Conservation (phyloP, 2,888 invertebrate genomes). For the Agriotes lineatus region DNA sequence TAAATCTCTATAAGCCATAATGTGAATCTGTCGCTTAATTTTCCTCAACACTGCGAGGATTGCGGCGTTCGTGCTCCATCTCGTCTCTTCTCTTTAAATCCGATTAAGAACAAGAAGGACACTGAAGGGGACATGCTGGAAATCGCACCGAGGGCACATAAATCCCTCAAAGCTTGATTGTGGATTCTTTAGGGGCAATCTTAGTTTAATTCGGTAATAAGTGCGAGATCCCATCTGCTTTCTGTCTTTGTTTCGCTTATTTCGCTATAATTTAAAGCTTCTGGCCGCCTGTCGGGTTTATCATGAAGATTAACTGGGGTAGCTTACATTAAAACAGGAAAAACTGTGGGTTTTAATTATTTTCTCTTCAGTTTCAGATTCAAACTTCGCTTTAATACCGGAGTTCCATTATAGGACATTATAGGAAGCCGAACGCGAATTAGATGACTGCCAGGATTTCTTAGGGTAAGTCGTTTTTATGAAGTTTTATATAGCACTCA, state of each 20-base stretch:
- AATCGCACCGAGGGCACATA: not conserved
- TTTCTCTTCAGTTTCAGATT: not conserved
- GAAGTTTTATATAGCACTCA: too few relatives aligned
- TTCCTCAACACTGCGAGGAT: slow-evolving; percentile 2
- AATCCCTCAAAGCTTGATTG: slow-evolving; percentile 21
- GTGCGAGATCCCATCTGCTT: slow-evolving; percentile 12
- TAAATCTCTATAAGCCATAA: slow-evolving; percentile 25
- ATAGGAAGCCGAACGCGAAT: too few relatives aligned
- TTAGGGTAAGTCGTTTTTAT: too few relatives aligned
- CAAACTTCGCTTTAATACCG: too few relatives aligned
- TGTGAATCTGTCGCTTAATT: slow-evolving; percentile 21
- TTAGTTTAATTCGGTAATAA: slow-evolving; percentile 25
- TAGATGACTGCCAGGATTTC: too few relatives aligned
- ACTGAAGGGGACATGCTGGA: not conserved
- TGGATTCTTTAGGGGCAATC: slow-evolving; percentile 20
- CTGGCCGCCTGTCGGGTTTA: not conserved
- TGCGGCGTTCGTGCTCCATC: slow-evolving; percentile 1
- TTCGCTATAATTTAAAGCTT: not conserved
- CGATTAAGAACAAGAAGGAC: slow-evolving; percentile 13
- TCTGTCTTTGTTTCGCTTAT: slow-evolving; percentile 8
- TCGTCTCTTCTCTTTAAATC: slow-evolving; percentile 15
- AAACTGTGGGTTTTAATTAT: not conserved
- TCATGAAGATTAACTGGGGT: slow-evolving; percentile 1
- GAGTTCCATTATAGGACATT: too few relatives aligned
- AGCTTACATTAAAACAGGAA: not conserved